A percentile compares a stretch with the other conserved stretches of the same genome.
These are phyloP conservation scores for Melieria picta DNA, from an alignment of 2,888 invertebrate species.

Conservation along the genomic window DNA sequence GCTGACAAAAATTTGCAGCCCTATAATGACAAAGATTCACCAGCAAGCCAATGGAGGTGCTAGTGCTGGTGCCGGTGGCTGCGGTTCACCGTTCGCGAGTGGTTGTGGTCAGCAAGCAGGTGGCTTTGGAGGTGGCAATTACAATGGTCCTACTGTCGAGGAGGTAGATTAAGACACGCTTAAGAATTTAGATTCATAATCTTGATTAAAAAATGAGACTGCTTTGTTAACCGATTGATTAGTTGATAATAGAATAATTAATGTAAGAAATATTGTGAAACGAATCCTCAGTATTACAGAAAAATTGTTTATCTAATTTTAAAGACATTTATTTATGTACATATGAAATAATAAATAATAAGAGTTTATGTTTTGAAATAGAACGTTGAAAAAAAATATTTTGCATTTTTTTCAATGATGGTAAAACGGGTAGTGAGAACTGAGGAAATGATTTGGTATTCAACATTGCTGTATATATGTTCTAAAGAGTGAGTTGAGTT, in stretches of 20 bases:
- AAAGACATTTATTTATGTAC: neutral
- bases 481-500: too few relatives aligned
- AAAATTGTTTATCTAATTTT: neutral
- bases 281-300: neutral
- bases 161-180: constrained; percentile 68
- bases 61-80: constrained; percentile 51
- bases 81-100: too few relatives aligned
- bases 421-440: too few relatives aligned
- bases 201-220: neutral
- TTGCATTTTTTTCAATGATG: too few relatives aligned
- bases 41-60: constrained; percentile 67
- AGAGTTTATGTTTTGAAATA: too few relatives aligned
- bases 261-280: too few relatives aligned
- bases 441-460: too few relatives aligned
- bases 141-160: constrained; percentile 63
- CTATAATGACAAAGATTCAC: constrained; percentile 68
- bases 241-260: neutral
- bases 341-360: too few relatives aligned
- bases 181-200: constrained; percentile 1
- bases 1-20: constrained; percentile 63
- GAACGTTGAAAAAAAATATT: too few relatives aligned
- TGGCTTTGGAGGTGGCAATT: constrained; percentile 70
- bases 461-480: too few relatives aligned
- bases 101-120: constrained; percentile 56
- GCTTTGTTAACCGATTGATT: neutral